Evolutionary conservation across 2,113 vertebrate species (phyloP).

Genomic region (Antechinus flavipes): DNA sequence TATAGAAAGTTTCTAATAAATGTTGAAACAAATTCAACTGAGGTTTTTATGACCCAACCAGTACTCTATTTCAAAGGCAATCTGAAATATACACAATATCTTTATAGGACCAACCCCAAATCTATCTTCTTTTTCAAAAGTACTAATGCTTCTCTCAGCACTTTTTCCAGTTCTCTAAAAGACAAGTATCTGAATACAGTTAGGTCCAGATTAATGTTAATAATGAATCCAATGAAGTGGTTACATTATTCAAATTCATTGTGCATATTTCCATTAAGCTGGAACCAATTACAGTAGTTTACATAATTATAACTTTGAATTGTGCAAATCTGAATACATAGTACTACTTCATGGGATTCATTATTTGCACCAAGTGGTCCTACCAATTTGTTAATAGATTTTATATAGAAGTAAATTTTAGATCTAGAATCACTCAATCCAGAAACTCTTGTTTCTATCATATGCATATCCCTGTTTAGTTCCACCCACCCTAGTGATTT

Average conservation of each 20-base stretch:
- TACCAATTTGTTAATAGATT: background rate
- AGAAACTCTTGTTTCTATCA: background rate
- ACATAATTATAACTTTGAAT: background rate
- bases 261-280: background rate
- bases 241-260: background rate
- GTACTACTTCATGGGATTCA: background rate
- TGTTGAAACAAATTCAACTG: background rate
- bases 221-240: background rate
- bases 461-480: background rate
- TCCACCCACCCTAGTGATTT: background rate
- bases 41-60: background rate
- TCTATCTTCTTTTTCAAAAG: background rate
- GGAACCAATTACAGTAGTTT: background rate
- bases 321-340: background rate
- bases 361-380: background rate
- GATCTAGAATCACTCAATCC: too few relatives aligned
- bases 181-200: background rate
- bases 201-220: background rate
- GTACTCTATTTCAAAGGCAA: background rate
- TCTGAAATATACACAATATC: background rate
- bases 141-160: background rate
- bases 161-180: background rate
- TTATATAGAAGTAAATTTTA: background rate
- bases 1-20: background rate
- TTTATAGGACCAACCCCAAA: background rate